phyloP scores from a whole-genome alignment of 2,888 invertebrate species.

The Ptilodon capucinus region DNA sequence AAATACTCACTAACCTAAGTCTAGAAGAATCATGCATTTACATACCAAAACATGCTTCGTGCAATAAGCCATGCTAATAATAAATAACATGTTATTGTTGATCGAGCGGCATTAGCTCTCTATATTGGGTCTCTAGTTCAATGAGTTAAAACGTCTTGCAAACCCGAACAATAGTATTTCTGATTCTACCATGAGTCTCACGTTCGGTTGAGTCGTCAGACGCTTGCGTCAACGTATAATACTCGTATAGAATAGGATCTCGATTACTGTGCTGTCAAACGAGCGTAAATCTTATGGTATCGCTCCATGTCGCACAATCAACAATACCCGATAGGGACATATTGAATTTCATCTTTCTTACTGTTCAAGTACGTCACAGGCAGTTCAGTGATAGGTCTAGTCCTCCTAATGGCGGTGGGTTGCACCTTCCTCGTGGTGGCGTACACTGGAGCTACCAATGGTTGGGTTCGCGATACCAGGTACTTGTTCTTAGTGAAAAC shows the following conservation, averaged over 20 bases:
- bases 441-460: not conserved
- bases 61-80: constrained; percentile 17
- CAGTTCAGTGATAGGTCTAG: constrained; percentile 34
- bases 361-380: constrained; percentile 55
- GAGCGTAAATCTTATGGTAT: too few relatives aligned
- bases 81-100: not conserved
- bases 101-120: not conserved
- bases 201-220: too few relatives aligned
- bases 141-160: too few relatives aligned
- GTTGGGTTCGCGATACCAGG: constrained; percentile 37
- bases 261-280: too few relatives aligned
- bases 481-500: constrained; percentile 45
- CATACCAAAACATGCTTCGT: constrained; percentile 29
- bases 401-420: constrained; percentile 25
- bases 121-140: too few relatives aligned
- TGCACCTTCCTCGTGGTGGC: constrained; percentile 10
- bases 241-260: too few relatives aligned
- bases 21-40: constrained; percentile 24
- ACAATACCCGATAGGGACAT: constrained; percentile 2
- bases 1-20: constrained; percentile 4
- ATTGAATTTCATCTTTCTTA: constrained; percentile 43
- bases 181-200: too few relatives aligned
- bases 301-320: not conserved
- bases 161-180: too few relatives aligned
- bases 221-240: too few relatives aligned